A percentile compares a stretch with the other conserved stretches of the same genome.
phyloP scores from a whole-genome alignment of 2,888 invertebrate species.

The Meandrusa payeni region DNA sequence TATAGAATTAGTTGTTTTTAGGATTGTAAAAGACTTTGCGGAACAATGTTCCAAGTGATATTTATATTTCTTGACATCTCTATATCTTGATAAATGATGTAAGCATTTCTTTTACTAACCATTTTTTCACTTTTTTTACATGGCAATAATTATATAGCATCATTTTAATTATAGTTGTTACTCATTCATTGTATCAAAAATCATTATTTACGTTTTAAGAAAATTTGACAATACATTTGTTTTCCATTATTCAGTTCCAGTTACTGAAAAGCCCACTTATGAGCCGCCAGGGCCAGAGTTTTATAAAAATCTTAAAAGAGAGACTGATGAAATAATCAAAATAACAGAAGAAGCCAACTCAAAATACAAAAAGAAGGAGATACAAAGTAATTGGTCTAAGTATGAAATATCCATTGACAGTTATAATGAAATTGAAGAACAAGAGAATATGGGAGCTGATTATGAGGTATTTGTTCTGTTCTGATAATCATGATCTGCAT shows the following conservation, averaged over 20 bases:
- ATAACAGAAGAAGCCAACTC: conserved; percentile 65
- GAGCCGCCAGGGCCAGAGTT: conserved; percentile 66
- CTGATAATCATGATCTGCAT: no score
- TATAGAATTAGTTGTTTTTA: no score
- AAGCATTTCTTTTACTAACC: no score
- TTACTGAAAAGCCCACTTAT: conserved; percentile 48
- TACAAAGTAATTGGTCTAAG: conserved; percentile 73
- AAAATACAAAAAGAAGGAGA: conserved; percentile 74
- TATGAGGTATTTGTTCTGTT: conserved; percentile 67
- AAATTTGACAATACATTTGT: neutral
- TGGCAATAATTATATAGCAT: neutral
- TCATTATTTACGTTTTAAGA: no score
- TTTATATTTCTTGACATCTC: no score
- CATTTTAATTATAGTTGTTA: no score
- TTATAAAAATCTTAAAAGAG: conserved; percentile 61
- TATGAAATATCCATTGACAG: conserved; percentile 73
- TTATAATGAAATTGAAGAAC: conserved; percentile 68
- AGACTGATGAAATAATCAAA: conserved; percentile 70
- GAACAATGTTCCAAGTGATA: no score
- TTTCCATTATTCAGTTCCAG: conserved; percentile 36
- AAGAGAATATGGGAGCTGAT: conserved; percentile 69
- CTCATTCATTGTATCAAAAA: no score
- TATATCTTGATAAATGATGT: no score
- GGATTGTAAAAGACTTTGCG: no score
- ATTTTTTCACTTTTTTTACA: no score